Conservation (phyloP, 2,113 vertebrate species). For the Crotalus viridis region DNA sequence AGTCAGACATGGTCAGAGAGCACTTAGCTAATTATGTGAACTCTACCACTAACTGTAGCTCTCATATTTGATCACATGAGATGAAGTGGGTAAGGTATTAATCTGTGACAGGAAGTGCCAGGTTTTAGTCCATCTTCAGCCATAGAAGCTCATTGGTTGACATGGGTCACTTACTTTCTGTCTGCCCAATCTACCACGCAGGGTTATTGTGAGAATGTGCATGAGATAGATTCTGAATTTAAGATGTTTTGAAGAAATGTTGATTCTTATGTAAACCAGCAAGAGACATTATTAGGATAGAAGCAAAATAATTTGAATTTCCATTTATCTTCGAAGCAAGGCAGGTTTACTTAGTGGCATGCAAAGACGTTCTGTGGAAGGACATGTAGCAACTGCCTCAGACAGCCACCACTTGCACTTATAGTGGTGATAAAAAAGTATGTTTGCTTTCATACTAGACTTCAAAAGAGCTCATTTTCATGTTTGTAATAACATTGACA, state of each 20-base stretch:
- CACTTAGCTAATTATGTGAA: background rate
- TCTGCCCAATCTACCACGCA: background rate
- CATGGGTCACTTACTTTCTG: background rate
- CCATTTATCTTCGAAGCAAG: background rate
- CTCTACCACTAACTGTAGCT: background rate
- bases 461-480: background rate
- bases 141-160: background rate
- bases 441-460: background rate
- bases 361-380: background rate
- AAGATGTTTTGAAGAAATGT: background rate
- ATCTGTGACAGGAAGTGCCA: background rate
- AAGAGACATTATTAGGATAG: background rate
- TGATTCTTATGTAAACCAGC: background rate
- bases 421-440: background rate
- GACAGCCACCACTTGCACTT: background rate
- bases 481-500: background rate
- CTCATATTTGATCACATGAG: background rate
- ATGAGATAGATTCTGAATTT: background rate
- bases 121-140: background rate
- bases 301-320: background rate
- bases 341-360: background rate
- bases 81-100: background rate
- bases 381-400: background rate
- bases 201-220: background rate
- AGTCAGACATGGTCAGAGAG: background rate